These are phyloP conservation scores for Leptinotarsa undecemlineata DNA, from an alignment of 1,140 invertebrate genomes.

Conservation along the genomic window DNA sequence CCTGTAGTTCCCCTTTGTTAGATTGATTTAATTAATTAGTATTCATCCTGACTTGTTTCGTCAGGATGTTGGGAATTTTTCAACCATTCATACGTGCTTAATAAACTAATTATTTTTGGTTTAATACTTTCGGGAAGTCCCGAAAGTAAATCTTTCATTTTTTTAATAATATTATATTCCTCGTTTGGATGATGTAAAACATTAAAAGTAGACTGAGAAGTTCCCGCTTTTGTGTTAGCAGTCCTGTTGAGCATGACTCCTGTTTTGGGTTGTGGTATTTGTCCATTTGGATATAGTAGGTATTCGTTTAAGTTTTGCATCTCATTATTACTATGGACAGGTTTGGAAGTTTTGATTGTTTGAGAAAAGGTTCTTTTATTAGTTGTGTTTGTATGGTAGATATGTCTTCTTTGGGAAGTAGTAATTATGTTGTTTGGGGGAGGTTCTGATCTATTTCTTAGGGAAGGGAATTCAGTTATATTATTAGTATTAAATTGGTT, in stretches of 20 bases:
- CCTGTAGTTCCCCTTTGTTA: not conserved
- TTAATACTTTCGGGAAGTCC: not conserved
- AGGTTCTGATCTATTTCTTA: conserved; percentile 10
- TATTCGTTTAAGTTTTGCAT: not conserved
- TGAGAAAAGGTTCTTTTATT: not conserved
- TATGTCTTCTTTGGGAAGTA: not conserved
- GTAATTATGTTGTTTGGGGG: not conserved
- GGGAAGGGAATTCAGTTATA: conserved; percentile 13
- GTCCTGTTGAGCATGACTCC: not conserved
- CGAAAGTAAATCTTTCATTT: not conserved
- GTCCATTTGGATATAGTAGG: not conserved
- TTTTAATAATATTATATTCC: not conserved
- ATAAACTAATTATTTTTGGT: not conserved
- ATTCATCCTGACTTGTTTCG: not conserved
- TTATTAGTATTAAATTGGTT: not conserved
- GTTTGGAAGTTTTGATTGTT: not conserved
- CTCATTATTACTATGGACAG: not conserved
- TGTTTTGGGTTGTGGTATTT: conserved; percentile 10
- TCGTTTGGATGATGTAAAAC: not conserved
- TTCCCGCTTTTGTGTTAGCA: not conserved
- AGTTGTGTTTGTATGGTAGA: not conserved
- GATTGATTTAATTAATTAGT: conserved; percentile 9
- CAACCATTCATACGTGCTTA: not conserved
- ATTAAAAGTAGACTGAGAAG: not conserved
- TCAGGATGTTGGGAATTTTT: not conserved